These are phyloP conservation scores for Erynnis tages DNA, from an alignment of 2,888 invertebrate genomes.

Conservation along the genomic window DNA sequence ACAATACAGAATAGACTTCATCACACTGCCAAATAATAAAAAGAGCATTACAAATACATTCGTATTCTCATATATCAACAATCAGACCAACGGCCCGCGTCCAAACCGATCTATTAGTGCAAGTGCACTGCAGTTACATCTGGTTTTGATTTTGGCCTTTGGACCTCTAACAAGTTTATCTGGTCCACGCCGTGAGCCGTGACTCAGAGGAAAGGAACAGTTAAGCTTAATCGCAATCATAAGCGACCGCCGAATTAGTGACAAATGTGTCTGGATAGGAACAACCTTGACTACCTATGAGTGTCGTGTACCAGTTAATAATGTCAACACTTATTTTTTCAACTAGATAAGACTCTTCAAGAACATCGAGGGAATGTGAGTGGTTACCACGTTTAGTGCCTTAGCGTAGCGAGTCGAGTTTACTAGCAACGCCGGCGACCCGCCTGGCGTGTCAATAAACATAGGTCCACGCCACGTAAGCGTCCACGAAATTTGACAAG, in stretches of 20 bases:
- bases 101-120: slow-evolving; percentile 33
- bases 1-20: too few relatives aligned
- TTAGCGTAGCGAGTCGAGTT: too few relatives aligned
- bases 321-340: too few relatives aligned
- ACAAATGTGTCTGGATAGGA: slow-evolving; percentile 27
- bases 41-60: neutral
- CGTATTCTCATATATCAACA: neutral
- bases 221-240: slow-evolving; percentile 52
- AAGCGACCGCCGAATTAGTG: slow-evolving; percentile 25
- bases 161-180: slow-evolving; percentile 50
- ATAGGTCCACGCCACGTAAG: too few relatives aligned
- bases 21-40: neutral
- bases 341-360: too few relatives aligned
- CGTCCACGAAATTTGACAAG: too few relatives aligned
- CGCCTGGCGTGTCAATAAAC: too few relatives aligned
- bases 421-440: too few relatives aligned
- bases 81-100: slow-evolving; percentile 2
- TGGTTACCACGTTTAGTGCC: too few relatives aligned
- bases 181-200: slow-evolving; percentile 47
- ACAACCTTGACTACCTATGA: slow-evolving; percentile 16
- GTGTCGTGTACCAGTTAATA: slow-evolving; percentile 1
- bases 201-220: slow-evolving; percentile 68
- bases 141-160: slow-evolving; percentile 58
- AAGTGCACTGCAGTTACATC: slow-evolving; percentile 56
- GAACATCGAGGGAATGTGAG: too few relatives aligned